Conservation (phyloP, 1,140 invertebrate species). For the Teleopsis dalmanni region DNA sequence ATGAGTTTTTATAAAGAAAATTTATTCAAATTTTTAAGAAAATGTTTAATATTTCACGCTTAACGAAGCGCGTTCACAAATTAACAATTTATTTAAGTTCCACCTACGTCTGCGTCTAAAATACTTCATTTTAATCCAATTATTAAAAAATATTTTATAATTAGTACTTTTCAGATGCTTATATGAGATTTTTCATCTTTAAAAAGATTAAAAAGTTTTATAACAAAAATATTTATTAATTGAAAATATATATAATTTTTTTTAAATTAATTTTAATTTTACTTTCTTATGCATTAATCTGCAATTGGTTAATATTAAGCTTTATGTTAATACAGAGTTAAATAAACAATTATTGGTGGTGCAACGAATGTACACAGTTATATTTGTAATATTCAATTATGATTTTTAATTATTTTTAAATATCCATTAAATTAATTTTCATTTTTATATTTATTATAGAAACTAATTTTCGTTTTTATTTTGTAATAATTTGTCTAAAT, state of each 20-base stretch:
- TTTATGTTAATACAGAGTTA: no score
- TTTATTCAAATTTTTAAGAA: neutral
- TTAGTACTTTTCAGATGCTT: neutral
- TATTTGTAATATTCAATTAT: no score
- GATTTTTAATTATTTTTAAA: no score
- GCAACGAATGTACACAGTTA: no score
- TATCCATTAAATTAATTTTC: no score
- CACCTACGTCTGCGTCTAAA: neutral
- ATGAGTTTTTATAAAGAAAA: neutral
- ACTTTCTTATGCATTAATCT: no score
- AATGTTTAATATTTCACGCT: constrained; percentile 8
- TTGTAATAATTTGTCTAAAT: no score
- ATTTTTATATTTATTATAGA: no score
- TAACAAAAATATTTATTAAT: neutral
- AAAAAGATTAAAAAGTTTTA: neutral
- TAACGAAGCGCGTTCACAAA: constrained; percentile 1
- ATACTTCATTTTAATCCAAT: neutral
- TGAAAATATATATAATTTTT: neutral
- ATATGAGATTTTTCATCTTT: neutral
- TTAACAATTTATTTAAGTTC: neutral
- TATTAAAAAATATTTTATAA: neutral
- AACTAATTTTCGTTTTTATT: no score
- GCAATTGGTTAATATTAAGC: no score
- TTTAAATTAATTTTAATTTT: neutral
- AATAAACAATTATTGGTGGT: no score